phyloP scores from a whole-genome alignment of 2,113 vertebrate genomes.

The Eurystomus gularis region DNA sequence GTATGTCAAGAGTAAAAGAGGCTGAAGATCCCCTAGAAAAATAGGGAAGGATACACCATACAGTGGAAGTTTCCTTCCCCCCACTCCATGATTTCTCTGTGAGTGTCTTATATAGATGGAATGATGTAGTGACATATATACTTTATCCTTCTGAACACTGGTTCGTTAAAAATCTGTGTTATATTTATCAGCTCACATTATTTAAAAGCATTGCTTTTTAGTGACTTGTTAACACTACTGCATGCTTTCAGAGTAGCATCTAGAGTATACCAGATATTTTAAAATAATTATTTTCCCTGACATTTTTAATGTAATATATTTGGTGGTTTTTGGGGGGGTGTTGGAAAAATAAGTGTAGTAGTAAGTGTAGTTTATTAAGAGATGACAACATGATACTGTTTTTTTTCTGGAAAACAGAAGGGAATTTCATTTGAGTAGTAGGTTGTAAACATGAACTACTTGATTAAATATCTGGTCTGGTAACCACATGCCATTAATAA shows the following conservation, averaged over 20 bases:
- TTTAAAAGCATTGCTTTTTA: background rate
- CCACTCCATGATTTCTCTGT: background rate
- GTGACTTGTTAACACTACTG: background rate
- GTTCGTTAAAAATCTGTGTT: background rate
- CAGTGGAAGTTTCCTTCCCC: background rate
- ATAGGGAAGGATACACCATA: background rate
- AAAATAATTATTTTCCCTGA: background rate
- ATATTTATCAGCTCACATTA: background rate
- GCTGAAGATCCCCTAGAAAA: background rate
- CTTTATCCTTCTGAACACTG: background rate
- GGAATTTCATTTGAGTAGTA: background rate
- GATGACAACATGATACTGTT: background rate
- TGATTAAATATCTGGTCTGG: background rate
- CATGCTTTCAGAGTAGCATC: background rate
- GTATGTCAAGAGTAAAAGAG: background rate
- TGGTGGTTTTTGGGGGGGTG: background rate
- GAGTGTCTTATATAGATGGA: background rate
- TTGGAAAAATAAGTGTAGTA: background rate
- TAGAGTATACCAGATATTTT: background rate
- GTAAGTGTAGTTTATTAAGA: background rate
- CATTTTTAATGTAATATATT: background rate
- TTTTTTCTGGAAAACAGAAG: background rate
- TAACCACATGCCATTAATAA: conserved; percentile 42
- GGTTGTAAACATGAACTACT: background rate
- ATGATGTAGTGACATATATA: background rate